A percentile compares a stretch with the other conserved stretches of the same genome.
phyloP scores from a whole-genome alignment of 2,888 invertebrate genomes.

The Scaptomyza reducta region DNA sequence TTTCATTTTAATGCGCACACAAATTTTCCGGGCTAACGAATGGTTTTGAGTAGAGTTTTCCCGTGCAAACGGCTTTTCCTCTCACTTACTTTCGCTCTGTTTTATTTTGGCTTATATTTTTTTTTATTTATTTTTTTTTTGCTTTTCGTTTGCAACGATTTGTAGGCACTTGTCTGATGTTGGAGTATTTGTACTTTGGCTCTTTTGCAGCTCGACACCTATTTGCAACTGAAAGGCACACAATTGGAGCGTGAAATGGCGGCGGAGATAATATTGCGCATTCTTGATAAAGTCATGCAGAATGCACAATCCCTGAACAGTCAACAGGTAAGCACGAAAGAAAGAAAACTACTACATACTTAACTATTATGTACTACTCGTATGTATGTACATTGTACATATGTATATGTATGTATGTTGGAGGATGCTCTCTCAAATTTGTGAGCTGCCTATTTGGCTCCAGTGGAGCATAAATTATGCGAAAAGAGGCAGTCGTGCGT shows the following conservation, averaged over 20 bases:
- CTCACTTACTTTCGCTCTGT: slow-evolving; percentile 15
- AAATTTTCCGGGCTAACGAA: slow-evolving; percentile 76
- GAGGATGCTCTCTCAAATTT: not conserved
- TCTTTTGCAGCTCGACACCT: slow-evolving; percentile 83
- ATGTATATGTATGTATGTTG: not conserved
- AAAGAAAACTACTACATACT: not conserved
- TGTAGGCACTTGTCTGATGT: slow-evolving; percentile 36
- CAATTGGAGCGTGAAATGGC: slow-evolving; percentile 85
- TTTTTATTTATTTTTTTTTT: slow-evolving; percentile 8
- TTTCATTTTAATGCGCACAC: slow-evolving; percentile 81
- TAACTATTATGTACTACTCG: not conserved
- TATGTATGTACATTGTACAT: not conserved
- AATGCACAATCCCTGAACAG: slow-evolving; percentile 89
- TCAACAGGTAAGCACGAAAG: slow-evolving; percentile 87
- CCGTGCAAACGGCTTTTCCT: slow-evolving; percentile 4
- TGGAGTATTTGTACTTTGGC: slow-evolving; percentile 45
- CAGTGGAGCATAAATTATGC: slow-evolving; percentile 71
- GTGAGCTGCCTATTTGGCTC: slow-evolving; percentile 34
- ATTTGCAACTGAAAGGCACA: slow-evolving; percentile 83
- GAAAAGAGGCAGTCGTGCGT: slow-evolving; percentile 52
- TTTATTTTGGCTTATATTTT: slow-evolving; percentile 4
- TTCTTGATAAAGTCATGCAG: slow-evolving; percentile 88
- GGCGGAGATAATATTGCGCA: slow-evolving; percentile 86
- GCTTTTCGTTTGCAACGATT: slow-evolving; percentile 2
- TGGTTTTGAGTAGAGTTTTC: slow-evolving; percentile 32